Base-by-base conservation (phyloP, 2,113 vertebrate genomes). In the Carassius gibelio region DNA sequence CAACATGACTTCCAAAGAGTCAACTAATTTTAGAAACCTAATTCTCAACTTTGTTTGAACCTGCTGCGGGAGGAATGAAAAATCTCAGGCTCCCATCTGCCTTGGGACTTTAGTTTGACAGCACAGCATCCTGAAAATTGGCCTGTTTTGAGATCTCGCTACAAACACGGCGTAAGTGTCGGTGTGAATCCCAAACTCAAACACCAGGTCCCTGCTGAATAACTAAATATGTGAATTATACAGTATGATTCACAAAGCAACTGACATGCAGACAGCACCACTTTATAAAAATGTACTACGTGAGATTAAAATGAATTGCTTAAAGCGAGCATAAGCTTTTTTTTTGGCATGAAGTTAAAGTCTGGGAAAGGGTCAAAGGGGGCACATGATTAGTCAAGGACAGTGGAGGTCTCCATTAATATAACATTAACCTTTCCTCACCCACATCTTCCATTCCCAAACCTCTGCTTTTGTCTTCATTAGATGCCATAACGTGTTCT, bases 381-480 rank as follows among this genome's bases (percentile, higher is more conserved):
- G 72, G 48, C 45, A 74, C 45, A 66, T 55, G 48, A 89, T 92
- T 89, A 90, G 88, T 88, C 92, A 92, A 93, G 91, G 91, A 91
- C 92, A 88, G 86, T 68, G 81, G 86, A 89, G 89, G 89, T 92
- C 91, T 89, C 90, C 85, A 90, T 92, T 90, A 91, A 88, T 64
- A 61, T 68, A 89, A 84, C 90, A 91, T 92, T 91, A 91, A 90
- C 87, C 83, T 85, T 66, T 71, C 66, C 85, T 88, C 86, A 86
- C 81, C 84, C 88, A 81, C 88, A 87, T 77, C 77, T 91, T 87
- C 87, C 83, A 75, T 81, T 82, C 81, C 69, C 48, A 74, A 85
- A 88, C 87, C 85, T 90, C 75, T 84, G 75, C 82, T 86, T 93
- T 91, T 93, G 91, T 93, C 93, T 93, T 93, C 91, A 92, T 93